These are phyloP conservation scores for Drosophila atroscutellata DNA, from an alignment of 2,888 invertebrate species.

Conservation along the genomic window DNA sequence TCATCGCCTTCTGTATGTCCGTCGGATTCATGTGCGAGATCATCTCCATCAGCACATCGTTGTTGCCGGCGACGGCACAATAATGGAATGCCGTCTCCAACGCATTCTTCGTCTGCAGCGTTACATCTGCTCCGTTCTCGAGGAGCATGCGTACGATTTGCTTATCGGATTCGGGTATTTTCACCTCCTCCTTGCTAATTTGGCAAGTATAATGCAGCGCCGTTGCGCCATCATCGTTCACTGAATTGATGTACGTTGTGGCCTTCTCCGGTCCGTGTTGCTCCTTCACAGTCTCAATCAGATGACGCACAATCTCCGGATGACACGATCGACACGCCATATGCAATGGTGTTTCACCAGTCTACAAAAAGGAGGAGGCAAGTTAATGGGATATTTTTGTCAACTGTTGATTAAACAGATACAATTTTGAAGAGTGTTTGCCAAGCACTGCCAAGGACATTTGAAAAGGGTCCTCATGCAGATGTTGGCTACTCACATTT, in stretches of 20 bases:
- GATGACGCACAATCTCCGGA: constrained; percentile 93
- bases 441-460: too few species aligned
- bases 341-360: constrained; percentile 97
- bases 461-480: too few species aligned
- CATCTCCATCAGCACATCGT: constrained; percentile 97
- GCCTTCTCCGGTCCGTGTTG: constrained; percentile 91
- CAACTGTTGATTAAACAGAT: too few species aligned
- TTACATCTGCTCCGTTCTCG: constrained; percentile 96
- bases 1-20: constrained; percentile 96
- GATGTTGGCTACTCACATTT: constrained; percentile 87
- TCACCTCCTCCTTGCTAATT: constrained; percentile 92
- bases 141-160: constrained; percentile 95
- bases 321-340: constrained; percentile 95
- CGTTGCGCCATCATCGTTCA: constrained; percentile 96
- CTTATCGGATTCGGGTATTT: constrained; percentile 90
- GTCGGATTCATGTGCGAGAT: constrained; percentile 95
- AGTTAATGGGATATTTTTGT: not conserved
- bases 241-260: constrained; percentile 93
- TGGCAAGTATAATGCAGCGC: constrained; percentile 97
- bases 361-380: constrained; percentile 86
- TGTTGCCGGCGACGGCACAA: constrained; percentile 97
- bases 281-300: constrained; percentile 93
- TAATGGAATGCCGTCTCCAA: constrained; percentile 98
- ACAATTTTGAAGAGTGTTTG: too few species aligned
- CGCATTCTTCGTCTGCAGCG: constrained; percentile 92